These are phyloP conservation scores for Euzetes globulus DNA, from an alignment of 2,888 invertebrate species.

Conservation along the genomic window DNA sequence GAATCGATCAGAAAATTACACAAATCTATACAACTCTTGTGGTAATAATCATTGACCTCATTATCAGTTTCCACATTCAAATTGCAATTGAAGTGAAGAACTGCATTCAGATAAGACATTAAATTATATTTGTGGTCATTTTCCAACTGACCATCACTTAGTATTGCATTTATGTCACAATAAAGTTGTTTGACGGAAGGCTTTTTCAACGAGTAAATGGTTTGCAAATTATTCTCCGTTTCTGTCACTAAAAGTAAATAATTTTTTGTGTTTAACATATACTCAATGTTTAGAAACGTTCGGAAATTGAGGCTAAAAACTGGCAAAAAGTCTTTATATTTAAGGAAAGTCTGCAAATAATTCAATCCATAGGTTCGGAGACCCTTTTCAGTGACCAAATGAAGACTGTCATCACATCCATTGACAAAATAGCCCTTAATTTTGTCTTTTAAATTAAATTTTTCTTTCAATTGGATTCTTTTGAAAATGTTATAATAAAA, in stretches of 20 bases:
- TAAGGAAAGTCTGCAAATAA: not conserved
- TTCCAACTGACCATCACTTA: not conserved
- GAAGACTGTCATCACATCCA: not conserved
- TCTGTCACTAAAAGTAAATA: not conserved
- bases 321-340: not conserved
- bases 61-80: not conserved
- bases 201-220: conserved; percentile 3
- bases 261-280: not conserved
- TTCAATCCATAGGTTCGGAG: conserved; percentile 4
- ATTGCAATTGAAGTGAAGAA: not conserved
- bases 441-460: not conserved
- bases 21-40: conserved; percentile 3
- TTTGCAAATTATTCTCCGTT: not conserved
- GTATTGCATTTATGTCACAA: not conserved
- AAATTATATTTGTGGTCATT: not conserved
- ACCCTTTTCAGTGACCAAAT: conserved; percentile 7
- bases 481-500: not conserved
- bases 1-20: conserved; percentile 1
- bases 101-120: conserved; percentile 10
- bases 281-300: conserved; percentile 12
- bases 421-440: not conserved
- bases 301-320: not conserved
- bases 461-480: not conserved
- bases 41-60: not conserved
- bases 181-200: not conserved